phyloP scores from a whole-genome alignment of 2,797 vertebrate genomes.

The Prionace glauca region DNA sequence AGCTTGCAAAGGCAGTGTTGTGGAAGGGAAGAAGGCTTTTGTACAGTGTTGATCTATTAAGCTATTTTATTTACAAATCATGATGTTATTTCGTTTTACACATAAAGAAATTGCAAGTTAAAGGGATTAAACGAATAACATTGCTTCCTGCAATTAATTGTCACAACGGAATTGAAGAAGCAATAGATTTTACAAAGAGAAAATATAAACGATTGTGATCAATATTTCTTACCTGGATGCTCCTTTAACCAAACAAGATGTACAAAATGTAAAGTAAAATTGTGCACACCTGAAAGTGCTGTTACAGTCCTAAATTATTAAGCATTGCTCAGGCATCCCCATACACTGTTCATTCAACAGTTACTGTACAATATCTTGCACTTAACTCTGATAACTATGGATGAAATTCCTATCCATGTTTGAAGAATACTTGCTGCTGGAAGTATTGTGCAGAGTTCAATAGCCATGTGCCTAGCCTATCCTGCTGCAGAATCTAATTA shows the following conservation, averaged over 20 bases:
- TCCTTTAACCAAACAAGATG: neutral
- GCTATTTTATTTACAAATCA: neutral
- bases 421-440: neutral
- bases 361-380: neutral
- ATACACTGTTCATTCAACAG: neutral
- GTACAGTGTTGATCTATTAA: neutral
- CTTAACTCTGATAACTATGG: neutral
- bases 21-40: neutral
- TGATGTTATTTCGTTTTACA: neutral
- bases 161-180: neutral
- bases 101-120: neutral
- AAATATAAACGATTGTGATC: neutral
- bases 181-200: neutral
- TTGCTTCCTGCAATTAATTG: slow-evolving; percentile 5
- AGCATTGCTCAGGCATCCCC: neutral
- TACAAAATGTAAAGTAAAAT: neutral
- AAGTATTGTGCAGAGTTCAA: neutral
- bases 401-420: neutral
- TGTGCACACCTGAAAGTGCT: neutral
- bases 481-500: neutral
- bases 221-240: neutral
- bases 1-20: neutral
- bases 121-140: neutral
- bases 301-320: neutral
- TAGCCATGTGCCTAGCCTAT: neutral